Evolutionary conservation across 2,888 invertebrate genomes (phyloP).

Genomic region (Caenorhabditis plicata): DNA sequence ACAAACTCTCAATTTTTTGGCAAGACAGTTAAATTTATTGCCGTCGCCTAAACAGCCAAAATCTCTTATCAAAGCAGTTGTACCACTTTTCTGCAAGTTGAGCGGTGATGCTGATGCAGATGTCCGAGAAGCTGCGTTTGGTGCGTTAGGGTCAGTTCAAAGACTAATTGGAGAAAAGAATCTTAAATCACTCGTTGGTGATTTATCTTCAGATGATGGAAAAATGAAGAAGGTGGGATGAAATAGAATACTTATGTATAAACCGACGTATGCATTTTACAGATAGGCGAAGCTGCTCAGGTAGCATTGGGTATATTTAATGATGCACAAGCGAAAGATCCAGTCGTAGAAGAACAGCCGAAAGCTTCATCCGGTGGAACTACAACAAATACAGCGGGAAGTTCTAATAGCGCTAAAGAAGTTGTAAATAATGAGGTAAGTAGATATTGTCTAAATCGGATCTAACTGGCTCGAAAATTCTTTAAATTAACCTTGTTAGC

Average conservation of each 20-base stretch:
- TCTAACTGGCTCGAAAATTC: no score
- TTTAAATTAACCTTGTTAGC: no score
- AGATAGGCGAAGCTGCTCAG: no score
- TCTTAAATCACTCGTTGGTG: slow-evolving; percentile 81
- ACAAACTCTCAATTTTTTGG: slow-evolving; percentile 64
- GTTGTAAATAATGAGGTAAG: no score
- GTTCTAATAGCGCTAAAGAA: not conserved
- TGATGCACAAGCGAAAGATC: no score
- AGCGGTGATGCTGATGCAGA: slow-evolving; percentile 39
- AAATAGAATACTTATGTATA: no score
- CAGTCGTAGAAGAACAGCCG: slow-evolving; percentile 22
- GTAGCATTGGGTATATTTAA: no score
- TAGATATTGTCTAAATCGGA: no score
- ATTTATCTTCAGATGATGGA: slow-evolving; percentile 77
- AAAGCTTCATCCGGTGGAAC: slow-evolving; percentile 11
- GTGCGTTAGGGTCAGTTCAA: slow-evolving; percentile 88
- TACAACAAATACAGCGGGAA: slow-evolving; percentile 1
- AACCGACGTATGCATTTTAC: no score
- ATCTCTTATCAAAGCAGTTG: slow-evolving; percentile 67
- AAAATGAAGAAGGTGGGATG: slow-evolving; percentile 41
- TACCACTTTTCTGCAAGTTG: slow-evolving; percentile 49
- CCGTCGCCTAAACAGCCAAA: slow-evolving; percentile 56
- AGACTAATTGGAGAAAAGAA: slow-evolving; percentile 90
- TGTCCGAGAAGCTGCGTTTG: slow-evolving; percentile 84
- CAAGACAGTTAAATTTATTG: slow-evolving; percentile 32